Evolutionary conservation across 2,888 invertebrate genomes (phyloP).

Genomic region (Dasysyrphus albostriatus): DNA sequence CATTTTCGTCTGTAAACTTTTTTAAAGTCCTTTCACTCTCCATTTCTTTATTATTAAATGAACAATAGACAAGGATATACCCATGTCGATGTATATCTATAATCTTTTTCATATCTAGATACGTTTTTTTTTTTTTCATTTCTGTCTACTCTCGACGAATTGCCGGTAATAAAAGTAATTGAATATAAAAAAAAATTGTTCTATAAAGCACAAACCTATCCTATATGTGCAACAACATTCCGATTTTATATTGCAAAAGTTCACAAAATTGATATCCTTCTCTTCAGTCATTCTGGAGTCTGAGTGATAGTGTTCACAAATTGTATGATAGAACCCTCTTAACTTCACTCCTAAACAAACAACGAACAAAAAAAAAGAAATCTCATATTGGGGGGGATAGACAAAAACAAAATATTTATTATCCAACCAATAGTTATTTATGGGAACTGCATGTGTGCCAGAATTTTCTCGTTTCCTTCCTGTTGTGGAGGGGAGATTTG

Average conservation of each 20-base stretch:
- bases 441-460: constrained; percentile 65
- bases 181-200: constrained; percentile 47
- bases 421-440: constrained; percentile 74
- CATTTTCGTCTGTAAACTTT: constrained; percentile 44
- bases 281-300: constrained; percentile 35
- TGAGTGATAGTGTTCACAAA: constrained; percentile 55
- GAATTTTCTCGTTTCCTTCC: constrained; percentile 61
- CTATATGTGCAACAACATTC: not conserved
- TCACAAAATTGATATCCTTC: constrained; percentile 56
- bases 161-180: constrained; percentile 65
- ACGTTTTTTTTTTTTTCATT: not conserved
- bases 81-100: not conserved
- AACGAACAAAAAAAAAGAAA: not conserved
- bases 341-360: constrained; percentile 6
- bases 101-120: not conserved
- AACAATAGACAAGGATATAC: constrained; percentile 38
- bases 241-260: constrained; percentile 60
- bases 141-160: constrained; percentile 28
- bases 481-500: constrained; percentile 41
- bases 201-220: not conserved
- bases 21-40: constrained; percentile 40
- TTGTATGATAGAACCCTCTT: constrained; percentile 22
- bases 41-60: constrained; percentile 23
- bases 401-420: constrained; percentile 47
- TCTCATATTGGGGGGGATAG: not conserved